Evolutionary conservation across 2,113 vertebrate species (phyloP), one percentile per base, ranked within the genome.

Genomic region (Sarotherodon lohbergeri): DNA sequence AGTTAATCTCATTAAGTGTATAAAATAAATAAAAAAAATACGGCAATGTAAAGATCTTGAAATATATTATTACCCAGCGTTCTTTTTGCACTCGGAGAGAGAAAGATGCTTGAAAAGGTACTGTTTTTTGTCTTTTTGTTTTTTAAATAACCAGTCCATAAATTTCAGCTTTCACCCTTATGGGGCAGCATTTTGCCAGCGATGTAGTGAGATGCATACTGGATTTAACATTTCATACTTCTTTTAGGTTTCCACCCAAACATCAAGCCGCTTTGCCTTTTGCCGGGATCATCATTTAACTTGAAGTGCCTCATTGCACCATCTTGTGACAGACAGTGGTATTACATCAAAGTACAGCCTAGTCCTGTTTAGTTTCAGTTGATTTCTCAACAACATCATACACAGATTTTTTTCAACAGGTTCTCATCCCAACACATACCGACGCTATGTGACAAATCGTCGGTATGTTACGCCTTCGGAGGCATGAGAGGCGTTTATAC

Each of bases 61-160:
- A 46, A 22, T 79, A 19, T 9, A 16, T 79, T 36, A 46, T 19
- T 29, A 71, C 13, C 24, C 2, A 4, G 56, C 2, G 2, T 0
- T 5, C 14, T 59, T 57, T 59, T 29, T 29, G 24, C 56, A 59
- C 24, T 59, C 2, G 0, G 13, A 29, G 24, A 59, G 56, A 24
- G 24, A 16, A 27, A 56, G 55, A 59, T 39, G 34, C 6, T 68
- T 66, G 27, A 59, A 39, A 39, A 1, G 10, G 34, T 66, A n/a
- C 8, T 34, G 7, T 59, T 57, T 57, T 13, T 11, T 2, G n/a
- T 10, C 27, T 27, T 56, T 11, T 2, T 24, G 6, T 12, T 7
- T 27, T 27, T 29, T 7, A 8, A 48, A 14, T 13, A 43, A 43
- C 16, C 59, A 34, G 32, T 39, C 3, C 32, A 63, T 34, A 66